phyloP scores from a whole-genome alignment of 2,113 vertebrate species.

The Eulacestoma nigropectus region DNA sequence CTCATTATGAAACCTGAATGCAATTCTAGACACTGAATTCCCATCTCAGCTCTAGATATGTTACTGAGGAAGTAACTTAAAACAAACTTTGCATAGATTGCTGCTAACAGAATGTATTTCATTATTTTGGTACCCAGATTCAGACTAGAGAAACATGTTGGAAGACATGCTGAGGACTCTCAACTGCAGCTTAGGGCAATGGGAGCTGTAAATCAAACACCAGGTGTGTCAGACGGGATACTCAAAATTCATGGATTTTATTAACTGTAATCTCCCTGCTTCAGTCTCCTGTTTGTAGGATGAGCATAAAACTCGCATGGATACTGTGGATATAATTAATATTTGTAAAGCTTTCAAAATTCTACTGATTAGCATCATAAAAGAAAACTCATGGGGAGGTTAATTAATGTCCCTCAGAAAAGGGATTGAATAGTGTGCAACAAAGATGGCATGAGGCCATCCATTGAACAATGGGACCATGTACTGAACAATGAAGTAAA shows the following conservation, averaged over 20 bases:
- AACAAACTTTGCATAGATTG: neutral
- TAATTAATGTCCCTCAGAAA: slow-evolving; percentile 2
- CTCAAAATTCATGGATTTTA: neutral
- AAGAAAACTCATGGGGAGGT: neutral
- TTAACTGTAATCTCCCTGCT: neutral
- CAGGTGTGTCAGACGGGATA: neutral
- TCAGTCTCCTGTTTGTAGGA: neutral
- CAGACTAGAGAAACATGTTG: neutral
- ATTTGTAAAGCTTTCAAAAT: slow-evolving; percentile 10
- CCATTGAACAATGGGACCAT: slow-evolving; percentile 12
- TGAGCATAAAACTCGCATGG: neutral
- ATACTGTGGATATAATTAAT: neutral
- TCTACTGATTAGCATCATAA: neutral
- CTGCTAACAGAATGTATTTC: neutral
- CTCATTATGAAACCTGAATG: neutral
- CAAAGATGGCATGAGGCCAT: slow-evolving; percentile 55
- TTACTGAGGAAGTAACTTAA: neutral
- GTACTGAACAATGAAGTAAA: slow-evolving; percentile 47
- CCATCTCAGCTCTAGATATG: neutral
- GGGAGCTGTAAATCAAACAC: neutral
- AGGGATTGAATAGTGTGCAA: neutral
- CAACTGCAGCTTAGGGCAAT: neutral
- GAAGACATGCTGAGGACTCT: neutral
- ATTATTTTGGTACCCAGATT: neutral
- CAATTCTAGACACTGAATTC: neutral